These are phyloP conservation scores for Cyprinodon tularosa DNA, from an alignment of 2,113 vertebrate genomes.

Conservation along the genomic window DNA sequence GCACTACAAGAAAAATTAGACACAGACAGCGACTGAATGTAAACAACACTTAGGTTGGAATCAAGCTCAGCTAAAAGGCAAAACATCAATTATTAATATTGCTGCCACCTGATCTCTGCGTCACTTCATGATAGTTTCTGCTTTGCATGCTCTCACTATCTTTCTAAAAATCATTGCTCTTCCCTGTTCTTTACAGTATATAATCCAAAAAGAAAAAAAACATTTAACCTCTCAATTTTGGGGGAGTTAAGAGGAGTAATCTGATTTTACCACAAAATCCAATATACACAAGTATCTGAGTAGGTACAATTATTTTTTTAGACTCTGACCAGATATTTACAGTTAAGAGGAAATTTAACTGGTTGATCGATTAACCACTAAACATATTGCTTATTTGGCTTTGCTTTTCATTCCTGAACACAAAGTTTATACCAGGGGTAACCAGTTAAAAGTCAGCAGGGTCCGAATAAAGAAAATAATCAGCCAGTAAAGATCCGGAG, in stretches of 20 bases:
- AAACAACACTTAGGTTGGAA: constrained; percentile 1
- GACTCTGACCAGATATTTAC: neutral
- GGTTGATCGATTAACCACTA: neutral
- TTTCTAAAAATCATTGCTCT: neutral
- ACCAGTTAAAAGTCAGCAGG: no score
- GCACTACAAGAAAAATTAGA: neutral
- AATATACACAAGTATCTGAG: neutral
- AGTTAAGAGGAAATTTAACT: neutral
- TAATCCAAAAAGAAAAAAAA: no score
- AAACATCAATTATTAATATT: constrained; percentile 1
- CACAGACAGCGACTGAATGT: neutral
- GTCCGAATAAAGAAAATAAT: no score
- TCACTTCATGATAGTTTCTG: constrained; percentile 1
- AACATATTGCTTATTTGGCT: neutral
- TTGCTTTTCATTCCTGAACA: no score
- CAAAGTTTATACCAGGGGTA: no score
- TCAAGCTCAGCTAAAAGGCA: constrained; percentile 2
- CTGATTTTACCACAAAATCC: neutral
- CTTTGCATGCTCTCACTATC: neutral
- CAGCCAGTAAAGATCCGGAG: no score
- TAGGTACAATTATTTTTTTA: neutral
- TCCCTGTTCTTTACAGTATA: neutral
- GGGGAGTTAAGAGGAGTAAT: neutral
- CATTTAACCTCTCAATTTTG: neutral
- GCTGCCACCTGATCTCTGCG: constrained; percentile 1